Conservation (phyloP, 1,140 invertebrate species). For the Steinernema khuongi region DNA sequence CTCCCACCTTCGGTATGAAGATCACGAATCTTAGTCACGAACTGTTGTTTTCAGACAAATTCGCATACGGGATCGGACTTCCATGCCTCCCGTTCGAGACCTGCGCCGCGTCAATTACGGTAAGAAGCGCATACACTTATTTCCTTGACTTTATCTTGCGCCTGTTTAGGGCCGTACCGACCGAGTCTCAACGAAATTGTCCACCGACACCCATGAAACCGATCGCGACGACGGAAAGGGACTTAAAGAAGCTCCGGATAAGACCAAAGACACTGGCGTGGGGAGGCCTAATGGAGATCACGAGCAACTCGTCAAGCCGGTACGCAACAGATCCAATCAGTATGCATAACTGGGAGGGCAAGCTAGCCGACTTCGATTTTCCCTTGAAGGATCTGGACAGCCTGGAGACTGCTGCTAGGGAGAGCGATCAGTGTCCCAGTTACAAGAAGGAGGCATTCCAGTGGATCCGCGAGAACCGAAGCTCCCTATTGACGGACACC, state of each 20-base stretch:
- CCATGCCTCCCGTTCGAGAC: no score
- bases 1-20: no score
- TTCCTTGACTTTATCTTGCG: no score
- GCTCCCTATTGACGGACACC: neutral
- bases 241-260: neutral
- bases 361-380: neutral
- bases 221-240: neutral
- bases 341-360: neutral
- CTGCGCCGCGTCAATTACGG: no score
- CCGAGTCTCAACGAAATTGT: neutral
- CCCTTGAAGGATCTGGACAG: neutral
- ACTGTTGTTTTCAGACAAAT: no score
- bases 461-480: neutral
- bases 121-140: no score
- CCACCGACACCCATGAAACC: neutral
- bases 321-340: neutral
- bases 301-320: neutral
- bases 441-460: slow-evolving; percentile 5
- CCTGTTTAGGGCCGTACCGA: no score
- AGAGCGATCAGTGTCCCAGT: neutral
- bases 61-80: no score
- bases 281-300: neutral
- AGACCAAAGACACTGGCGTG: neutral
- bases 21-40: no score
- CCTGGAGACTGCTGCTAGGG: neutral